Evolutionary conservation across 2,888 invertebrate genomes (phyloP), one percentile per base, ranked within the genome.

Genomic region (Silvanus unidentatus): DNA sequence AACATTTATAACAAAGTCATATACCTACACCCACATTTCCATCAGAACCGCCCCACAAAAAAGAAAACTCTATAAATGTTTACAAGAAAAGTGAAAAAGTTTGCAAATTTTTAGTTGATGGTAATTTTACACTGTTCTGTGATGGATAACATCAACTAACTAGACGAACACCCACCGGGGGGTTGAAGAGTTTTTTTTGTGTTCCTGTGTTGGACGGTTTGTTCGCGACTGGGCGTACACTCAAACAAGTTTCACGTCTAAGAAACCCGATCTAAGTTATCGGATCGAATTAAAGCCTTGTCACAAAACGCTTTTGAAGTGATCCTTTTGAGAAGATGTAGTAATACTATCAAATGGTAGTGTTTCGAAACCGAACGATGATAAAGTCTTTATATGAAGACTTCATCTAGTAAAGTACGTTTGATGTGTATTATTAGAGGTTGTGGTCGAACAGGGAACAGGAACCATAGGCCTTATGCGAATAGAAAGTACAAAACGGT

Each of bases 231-330:
- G 22, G 22, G 32, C 32, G 13, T 32, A 12, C 8, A 12, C 32
- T 32, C 53, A 53, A 54, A 57, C 53, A 46, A 53, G 50, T 40
- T 47, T 44, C 49, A 46, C 44, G 49, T 50, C 52, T 47, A 53
- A 54, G 53, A 53, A 54, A 57, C 55, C 44, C 50, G 56, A 56
- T 56, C 52, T 50, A 52, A 55, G 54, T 59, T 57, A 58, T 57
- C 57, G 50, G 56, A 59, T 59, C 53, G 53, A 56, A 59, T 61
- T 57, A 58, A 57, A 58, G 54, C 47, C 46, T 54, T 52, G 56
- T 55, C 52, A 54, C 54, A 60, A 60, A 55, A 56, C 54, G 54
- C 54, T 55, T 58, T 54, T 57, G 58, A 57, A 56, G 54, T 52
- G 57, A 57, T 56, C 58, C 54, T 55, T 58, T 54, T 54, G 55